Base-by-base conservation (phyloP, 2,797 vertebrate species). In the Chromis chromis region DNA sequence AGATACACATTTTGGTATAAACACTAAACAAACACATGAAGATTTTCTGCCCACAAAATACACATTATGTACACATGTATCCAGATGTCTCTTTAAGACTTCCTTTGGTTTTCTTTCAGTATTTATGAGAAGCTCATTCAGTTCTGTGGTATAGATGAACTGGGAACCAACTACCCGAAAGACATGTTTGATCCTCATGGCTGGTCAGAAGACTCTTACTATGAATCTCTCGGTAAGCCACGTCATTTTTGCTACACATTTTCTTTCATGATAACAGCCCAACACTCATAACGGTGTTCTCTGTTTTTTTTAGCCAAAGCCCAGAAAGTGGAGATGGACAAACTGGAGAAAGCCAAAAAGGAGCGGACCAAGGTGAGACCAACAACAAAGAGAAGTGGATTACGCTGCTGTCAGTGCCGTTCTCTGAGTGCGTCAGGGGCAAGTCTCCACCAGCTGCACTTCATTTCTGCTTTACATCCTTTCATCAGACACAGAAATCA, bases 51-150 rank as follows among this genome's bases (percentile, higher is more conserved):
- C 21, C 3, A 31, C 1, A 50, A 16, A 50, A 24, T 1, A 16
- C 33, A 53, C 9, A 40, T 24, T 4, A 1, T 65, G 21, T 40
- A 9, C 33, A 40, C 6, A 22, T 6, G 22, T 27, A 8, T 39
- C 21, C 14, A 3, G 24, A 16, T 28, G 8, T 65, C 39, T 67
- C 3, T 55, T 19, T 4, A 1, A 0, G 2, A 22, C 63, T 46
- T 40, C 16, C 0, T 60, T 16, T 27, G 10, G 1, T 56, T 46
- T 39, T 48, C 22, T 83, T 76, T 46, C 66, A 99, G 98, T 86
- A 99, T 99, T 91, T 99, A 98, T 28, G 98, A 99, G 89, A 99
- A 99, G 82, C 94, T 99, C 58, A 99, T 99, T 86, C 98, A 99
- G 93, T 99, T 96, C 88, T 99, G 98, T 79, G 90, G 95, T 1